Conservation (phyloP, 2,888 invertebrate genomes). For the Mechanitis mazaeus region DNA sequence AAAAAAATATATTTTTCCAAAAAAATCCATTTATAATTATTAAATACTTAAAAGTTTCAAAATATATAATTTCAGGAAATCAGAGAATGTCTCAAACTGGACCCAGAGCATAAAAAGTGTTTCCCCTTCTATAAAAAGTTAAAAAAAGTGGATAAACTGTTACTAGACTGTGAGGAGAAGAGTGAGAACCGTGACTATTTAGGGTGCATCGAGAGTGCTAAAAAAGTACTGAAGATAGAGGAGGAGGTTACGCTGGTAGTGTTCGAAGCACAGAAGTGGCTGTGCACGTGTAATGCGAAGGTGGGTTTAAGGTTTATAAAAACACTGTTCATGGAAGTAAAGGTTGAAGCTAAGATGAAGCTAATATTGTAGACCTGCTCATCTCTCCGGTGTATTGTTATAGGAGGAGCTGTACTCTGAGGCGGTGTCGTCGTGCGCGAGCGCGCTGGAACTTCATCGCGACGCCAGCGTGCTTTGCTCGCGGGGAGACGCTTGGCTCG, state of each 20-base stretch:
- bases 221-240: conserved; percentile 82
- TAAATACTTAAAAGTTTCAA: neutral
- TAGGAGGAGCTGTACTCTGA: conserved; percentile 83
- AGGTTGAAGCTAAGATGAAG: no score
- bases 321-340: no score
- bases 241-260: conserved; percentile 82
- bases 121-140: conserved; percentile 97
- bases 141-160: conserved; percentile 91
- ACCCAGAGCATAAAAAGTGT: conserved; percentile 98
- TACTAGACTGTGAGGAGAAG: conserved; percentile 79
- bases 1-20: no score
- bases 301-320: conserved; percentile 30
- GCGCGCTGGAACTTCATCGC: conserved; percentile 84
- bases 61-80: conserved; percentile 79
- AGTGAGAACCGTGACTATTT: conserved; percentile 79
- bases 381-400: conserved; percentile 17
- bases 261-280: conserved; percentile 83
- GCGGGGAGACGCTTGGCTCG: conserved; percentile 93
- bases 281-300: conserved; percentile 86
- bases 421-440: conserved; percentile 86
- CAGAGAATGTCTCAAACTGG: conserved; percentile 96
- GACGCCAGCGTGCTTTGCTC: conserved; percentile 90
- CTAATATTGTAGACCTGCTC: no score
- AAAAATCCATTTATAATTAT: no score
- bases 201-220: conserved; percentile 82